A percentile compares a stretch with the other conserved stretches of the same genome.
Conservation (phyloP, 2,797 vertebrate genomes). For the Pelodytes ibericus region DNA sequence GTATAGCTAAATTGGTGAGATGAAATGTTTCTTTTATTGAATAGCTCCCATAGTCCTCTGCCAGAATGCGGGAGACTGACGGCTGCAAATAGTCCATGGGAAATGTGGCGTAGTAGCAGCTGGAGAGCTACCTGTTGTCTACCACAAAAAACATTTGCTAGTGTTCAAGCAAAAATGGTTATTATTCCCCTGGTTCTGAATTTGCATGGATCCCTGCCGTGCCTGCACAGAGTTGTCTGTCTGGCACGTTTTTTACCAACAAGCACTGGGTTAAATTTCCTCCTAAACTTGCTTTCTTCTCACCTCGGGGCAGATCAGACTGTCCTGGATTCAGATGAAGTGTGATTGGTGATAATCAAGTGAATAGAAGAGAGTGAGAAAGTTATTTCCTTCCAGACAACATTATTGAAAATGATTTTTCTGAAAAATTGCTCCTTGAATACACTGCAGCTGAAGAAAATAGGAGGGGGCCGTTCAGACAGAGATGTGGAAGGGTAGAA, state of each 20-base stretch:
- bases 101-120: too few relatives aligned
- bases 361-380: slow-evolving; percentile 32
- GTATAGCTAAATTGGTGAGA: too few relatives aligned
- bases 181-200: too few relatives aligned
- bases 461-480: slow-evolving; percentile 28
- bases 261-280: slow-evolving; percentile 15
- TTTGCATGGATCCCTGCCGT: background rate
- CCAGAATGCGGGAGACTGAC: too few relatives aligned
- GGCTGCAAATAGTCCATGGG: too few relatives aligned
- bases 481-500: background rate
- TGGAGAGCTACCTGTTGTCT: too few relatives aligned
- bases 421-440: slow-evolving; percentile 50
- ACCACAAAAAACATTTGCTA: too few relatives aligned
- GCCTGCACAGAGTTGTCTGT: background rate
- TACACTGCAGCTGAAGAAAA: slow-evolving; percentile 32
- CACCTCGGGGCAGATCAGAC: slow-evolving; percentile 16
- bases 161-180: too few relatives aligned
- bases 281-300: slow-evolving; percentile 28
- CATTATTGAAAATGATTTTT: slow-evolving; percentile 46
- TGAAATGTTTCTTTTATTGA: too few relatives aligned
- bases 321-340: slow-evolving; percentile 29
- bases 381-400: slow-evolving; percentile 49
- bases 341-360: slow-evolving; percentile 47
- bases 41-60: too few relatives aligned
- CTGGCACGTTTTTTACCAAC: background rate